Percentiles rank a stretch among this genome's conserved stretches.
These are phyloP conservation scores for Alligator mississippiensis DNA, from an alignment of 2,113 vertebrate species.

Conservation along the genomic window DNA sequence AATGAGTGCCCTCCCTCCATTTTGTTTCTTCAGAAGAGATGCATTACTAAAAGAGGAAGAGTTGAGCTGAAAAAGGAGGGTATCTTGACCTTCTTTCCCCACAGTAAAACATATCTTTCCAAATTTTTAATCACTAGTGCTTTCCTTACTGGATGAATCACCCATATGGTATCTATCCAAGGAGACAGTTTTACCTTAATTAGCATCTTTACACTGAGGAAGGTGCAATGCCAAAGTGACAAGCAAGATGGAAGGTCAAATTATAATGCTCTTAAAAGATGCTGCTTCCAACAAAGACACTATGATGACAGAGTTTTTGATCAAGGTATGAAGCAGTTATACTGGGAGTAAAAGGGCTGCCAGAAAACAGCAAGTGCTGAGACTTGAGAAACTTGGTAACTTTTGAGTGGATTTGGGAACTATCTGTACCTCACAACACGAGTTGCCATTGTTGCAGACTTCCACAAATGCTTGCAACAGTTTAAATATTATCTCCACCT, in stretches of 20 bases:
- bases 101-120: neutral
- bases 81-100: neutral
- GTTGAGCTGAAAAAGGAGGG: neutral
- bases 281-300: neutral
- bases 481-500: neutral
- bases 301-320: neutral
- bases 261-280: neutral
- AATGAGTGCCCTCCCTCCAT: neutral
- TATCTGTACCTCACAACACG: neutral
- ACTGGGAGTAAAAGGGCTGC: conserved; percentile 15
- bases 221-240: neutral
- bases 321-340: neutral
- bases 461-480: neutral
- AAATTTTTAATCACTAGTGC: neutral
- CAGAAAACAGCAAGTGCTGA: conserved; percentile 3
- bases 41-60: neutral
- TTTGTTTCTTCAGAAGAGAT: neutral
- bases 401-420: neutral
- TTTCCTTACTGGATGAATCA: neutral
- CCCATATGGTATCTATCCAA: neutral
- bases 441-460: neutral
- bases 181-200: neutral
- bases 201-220: neutral
- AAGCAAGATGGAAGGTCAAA: neutral
- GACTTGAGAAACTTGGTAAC: neutral